Base-by-base conservation (phyloP, 30 jellyfish, hydroid and myxozoan species). In the Morbakka virulenta region DNA sequence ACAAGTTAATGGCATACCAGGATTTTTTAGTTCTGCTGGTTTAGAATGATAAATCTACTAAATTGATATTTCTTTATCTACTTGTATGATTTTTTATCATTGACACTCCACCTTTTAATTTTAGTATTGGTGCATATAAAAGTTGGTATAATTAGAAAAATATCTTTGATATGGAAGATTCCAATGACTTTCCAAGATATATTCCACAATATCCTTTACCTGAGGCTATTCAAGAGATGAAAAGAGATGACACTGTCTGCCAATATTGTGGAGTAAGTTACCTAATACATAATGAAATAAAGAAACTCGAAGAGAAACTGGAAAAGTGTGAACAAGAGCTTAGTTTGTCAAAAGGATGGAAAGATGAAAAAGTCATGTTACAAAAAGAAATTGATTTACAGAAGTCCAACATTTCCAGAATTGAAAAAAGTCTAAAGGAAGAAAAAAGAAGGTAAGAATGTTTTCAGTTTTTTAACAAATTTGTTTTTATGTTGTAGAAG, bases 211-310 rank as follows among this genome's bases (percentile, higher is more conserved):
- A 90, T 47, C 97, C 97, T 3, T 93, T 90, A 9, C 97, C 97
- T 0, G 80, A 83, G 33, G 96, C 76, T 53, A 74, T 90, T 62
- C 85, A 77, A 62, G 76, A 52, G 25, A 79, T 90, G 94, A 65
- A 67, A 52, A 70, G 84, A 62, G 89, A 84, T 51, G 97, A 90
- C 24, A 90, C 97, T 1, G 89, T 90, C 36, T 90, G 97, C 51
- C 87, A 90, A 49, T 90, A 74, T 64, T 90, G 97, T 77, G 97
- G 97, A 4, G 91, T 90, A 24, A 90, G 97, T 47, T 90, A 90
- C 67, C 63, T 90, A 26, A 90, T 90, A 65, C 97, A 90, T 77
- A 90, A 79, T 50, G 97, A 90, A 74, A 77, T 90, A 12, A 90
- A 90, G 35, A 75, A 51, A 47, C 82, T 90, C 61, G 89, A 90